phyloP scores from a whole-genome alignment of 2,797 vertebrate genomes.

The Rhinichthys osculus region DNA sequence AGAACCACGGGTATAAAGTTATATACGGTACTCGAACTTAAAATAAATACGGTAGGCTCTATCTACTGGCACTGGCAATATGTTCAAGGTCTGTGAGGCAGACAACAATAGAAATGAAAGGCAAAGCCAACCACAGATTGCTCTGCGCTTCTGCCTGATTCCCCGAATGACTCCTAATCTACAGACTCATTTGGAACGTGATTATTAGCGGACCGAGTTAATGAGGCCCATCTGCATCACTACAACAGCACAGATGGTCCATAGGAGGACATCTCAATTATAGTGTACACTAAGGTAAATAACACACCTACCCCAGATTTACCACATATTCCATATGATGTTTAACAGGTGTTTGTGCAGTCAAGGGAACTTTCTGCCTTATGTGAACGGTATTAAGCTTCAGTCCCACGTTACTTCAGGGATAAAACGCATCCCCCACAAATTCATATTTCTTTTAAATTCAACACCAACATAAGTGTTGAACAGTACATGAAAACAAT shows the following conservation, averaged over 20 bases:
- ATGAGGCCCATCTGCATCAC: constrained; percentile 74
- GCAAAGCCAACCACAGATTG: constrained; percentile 52
- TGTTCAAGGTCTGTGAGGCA: neutral
- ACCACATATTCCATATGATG: constrained; percentile 34
- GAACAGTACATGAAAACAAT: constrained; percentile 5
- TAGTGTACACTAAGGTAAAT: constrained; percentile 53
- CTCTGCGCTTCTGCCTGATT: constrained; percentile 45
- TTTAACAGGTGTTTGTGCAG: constrained; percentile 30
- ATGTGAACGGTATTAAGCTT: constrained; percentile 15
- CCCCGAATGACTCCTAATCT: constrained; percentile 51
- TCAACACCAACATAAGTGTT: neutral
- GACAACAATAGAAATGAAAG: constrained; percentile 44
- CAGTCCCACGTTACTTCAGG: constrained; percentile 13
- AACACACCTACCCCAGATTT: constrained; percentile 51
- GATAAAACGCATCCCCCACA: neutral
- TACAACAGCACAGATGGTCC: constrained; percentile 75
- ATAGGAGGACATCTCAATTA: constrained; percentile 62
- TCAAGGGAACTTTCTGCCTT: constrained; percentile 24
- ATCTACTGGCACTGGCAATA: neutral
- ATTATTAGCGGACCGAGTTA: constrained; percentile 77
- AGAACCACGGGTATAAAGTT: neutral
- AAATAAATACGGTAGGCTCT: neutral
- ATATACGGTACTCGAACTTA: neutral
- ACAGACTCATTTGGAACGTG: constrained; percentile 76
- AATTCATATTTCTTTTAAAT: constrained; percentile 23